Evolutionary conservation across 2,888 invertebrate species (phyloP), one percentile per base, ranked within the genome.

Genomic region (Dryobota labecula): DNA sequence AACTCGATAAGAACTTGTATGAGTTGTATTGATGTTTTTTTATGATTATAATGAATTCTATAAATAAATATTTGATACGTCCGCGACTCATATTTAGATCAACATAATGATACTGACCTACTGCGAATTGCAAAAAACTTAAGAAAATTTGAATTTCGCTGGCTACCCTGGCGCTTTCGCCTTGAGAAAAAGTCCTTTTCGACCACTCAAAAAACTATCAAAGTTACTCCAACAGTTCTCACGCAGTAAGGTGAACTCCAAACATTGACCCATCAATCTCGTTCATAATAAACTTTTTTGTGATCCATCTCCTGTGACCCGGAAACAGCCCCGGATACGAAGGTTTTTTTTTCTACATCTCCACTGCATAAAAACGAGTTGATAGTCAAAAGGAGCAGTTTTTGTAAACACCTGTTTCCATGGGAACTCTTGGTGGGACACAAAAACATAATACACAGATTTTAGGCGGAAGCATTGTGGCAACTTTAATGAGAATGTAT

Each of bases 371-470:
- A 94, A 95, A 94, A 93, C 92, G 91, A 92, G 91, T 92, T 93
- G 90, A 90, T 90, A 90, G 87, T 90, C 87, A 88, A 90, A 91
- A 90, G 91, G 90, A 86, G 86, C 86, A 86, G 91, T 94, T 94
- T 94, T 94, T 94, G 87, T 93, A 89, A 80, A 75, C 95, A 95
- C 95, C 95, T 95, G 95, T 94, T 90, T 89, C 88, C 89, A 90
- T 94, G 94, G 90, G 95, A 94, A 94, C 84, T 84, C 74, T 84
- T 82, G 87, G 79, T 82, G 87, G 79, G 87, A 80, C 76, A 84
- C 88, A 91, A 83, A 90, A 92, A 91, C 81, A 82, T 85, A 80
- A 82, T 85, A 80, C 84, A 87, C 89, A 91, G 87, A 91, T 91
- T 90, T 88, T 57, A 69, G 69, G 72, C 78, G 76, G 78, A 81